Base-by-base conservation (phyloP, 2,888 invertebrate genomes). In the Microctonus aethiopoides region DNA sequence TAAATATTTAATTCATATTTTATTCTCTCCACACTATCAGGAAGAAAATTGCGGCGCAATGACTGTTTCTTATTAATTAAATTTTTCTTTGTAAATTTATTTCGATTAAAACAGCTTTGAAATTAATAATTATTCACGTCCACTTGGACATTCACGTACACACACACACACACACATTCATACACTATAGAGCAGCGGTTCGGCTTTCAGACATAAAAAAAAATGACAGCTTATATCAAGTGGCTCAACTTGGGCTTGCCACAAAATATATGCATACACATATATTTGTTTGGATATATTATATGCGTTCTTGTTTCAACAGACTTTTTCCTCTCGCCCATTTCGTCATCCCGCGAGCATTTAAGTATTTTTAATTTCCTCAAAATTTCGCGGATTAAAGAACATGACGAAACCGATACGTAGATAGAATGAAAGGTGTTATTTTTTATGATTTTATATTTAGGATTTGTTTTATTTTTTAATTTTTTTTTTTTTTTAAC, bases 311-410 rank as follows among this genome's bases (percentile, higher is more conserved):
- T 65, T 67, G 59, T 71, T 71, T 64, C 54, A 46, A 71, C 68
- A 71, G 71, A 71, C 68, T 68, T 71, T 71, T 68, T 65, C 67
- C 68, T 71, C 71, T 64, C 71, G 61, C 64, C 68, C 41, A 71
- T 64, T 61, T 71, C 68, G 65, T 71, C 61, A 36, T 34, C 68
- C 63, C 64, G 57, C 51, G 63, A 29, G 4, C 11, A 29, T 51
- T 41, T 26, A 56, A 56, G 13, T 29, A 24, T 26, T 6, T 16
- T n/a, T n/a, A 7, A 5, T 22, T 24, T 22, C 16, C 39, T 54
- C 39, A 57, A 62, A 57, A 46, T 51, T 46, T 67, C 29, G 56
- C 68, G 69, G 36, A 67, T 24, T 20, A 68, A n/a, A 61, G 56
- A 67, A 52, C 52, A 71, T 62, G 65, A 72, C 67, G 59, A 74